Evolutionary conservation across 2,113 vertebrate species (phyloP), one percentile per base, ranked within the genome.

Genomic region (Cochlearius cochlearius): DNA sequence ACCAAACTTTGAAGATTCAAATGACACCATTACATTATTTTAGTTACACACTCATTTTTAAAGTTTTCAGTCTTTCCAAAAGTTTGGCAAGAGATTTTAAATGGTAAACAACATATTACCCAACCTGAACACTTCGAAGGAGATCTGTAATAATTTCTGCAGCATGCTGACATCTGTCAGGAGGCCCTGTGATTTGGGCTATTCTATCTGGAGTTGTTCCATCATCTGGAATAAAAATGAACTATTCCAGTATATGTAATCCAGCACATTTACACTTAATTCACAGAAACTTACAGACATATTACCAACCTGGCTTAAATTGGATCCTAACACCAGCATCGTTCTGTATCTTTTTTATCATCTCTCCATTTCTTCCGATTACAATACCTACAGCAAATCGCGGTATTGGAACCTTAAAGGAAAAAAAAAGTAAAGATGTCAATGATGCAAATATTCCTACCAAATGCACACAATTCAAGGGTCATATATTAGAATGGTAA

Each of bases 271-370:
- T 62, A 72, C 23, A 55, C 8, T 83, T 5, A 69, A 86, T 55
- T 88, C 34, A 92, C 39, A 62, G 32, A 32, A 59, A 63, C 7
- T 43, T 92, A 68, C 0, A 6, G 23, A 72, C 1, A 0, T 49
- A 52, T 14, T 55, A 94, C 98, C 94, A 72, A 99, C 99, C 99
- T 98, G 99, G 99, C 93, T 99, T 99, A 97, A 99, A 99, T 72
- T 99, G 99, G 96, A 99, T 99, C 95, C 99, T 98, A 94, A 99
- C 99, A 7, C 99, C 99, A 45, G 99, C 99, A 98, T 99, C 99
- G 45, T 99, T 99, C 96, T 99, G 99, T 91, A 99, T 99, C 97
- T 99, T 99, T 98, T 99, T 99, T 27, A 99, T 99, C 99, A 99
- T 99, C 94, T 99, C 99, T 91, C 99, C 99, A 58, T 99, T 99